These are phyloP conservation scores for Ascaphus truei DNA, from an alignment of 2,113 vertebrate genomes.

Conservation along the genomic window DNA sequence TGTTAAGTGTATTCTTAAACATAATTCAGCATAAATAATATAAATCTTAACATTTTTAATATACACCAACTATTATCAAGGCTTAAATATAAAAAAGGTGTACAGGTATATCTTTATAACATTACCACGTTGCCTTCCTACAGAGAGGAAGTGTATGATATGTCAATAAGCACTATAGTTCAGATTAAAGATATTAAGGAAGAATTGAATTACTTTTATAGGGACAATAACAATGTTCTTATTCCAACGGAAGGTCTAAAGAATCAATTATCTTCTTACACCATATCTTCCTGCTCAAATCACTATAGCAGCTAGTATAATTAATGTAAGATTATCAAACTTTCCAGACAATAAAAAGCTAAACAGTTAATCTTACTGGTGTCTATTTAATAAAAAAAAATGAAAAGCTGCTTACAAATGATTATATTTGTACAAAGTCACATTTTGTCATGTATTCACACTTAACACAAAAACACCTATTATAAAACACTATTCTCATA, in stretches of 20 bases:
- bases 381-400: neutral
- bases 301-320: neutral
- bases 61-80: too few relatives aligned
- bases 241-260: neutral
- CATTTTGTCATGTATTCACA: neutral
- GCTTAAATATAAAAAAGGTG: neutral
- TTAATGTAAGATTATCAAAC: conserved; percentile 31
- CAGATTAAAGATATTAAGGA: neutral
- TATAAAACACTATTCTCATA: too few relatives aligned
- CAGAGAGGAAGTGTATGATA: too few relatives aligned
- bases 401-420: neutral
- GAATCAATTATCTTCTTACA: conserved; percentile 6
- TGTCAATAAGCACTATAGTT: neutral
- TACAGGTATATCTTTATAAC: too few relatives aligned
- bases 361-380: neutral
- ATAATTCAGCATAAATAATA: too few relatives aligned
- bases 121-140: too few relatives aligned
- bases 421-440: neutral
- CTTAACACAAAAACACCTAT: neutral
- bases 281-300: neutral
- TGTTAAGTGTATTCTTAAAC: too few relatives aligned
- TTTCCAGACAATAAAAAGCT: conserved; percentile 35
- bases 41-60: too few relatives aligned
- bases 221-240: too few relatives aligned
- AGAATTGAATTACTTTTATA: neutral